Base-by-base conservation (phyloP, 64 coral and sea anemone species). In the Dendronephthya gigantea region DNA sequence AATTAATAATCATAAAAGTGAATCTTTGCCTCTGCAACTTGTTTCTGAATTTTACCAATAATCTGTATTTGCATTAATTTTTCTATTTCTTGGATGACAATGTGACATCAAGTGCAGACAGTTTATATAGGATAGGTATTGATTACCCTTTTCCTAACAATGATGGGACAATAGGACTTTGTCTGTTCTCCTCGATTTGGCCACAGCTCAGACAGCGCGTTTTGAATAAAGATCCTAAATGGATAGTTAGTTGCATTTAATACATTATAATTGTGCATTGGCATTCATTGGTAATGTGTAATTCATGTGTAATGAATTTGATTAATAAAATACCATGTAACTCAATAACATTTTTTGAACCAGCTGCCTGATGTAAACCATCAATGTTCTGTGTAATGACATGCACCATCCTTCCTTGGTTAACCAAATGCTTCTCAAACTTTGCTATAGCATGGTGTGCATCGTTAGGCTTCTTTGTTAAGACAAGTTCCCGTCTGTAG, bases 351-450 rank as follows among this genome's bases (percentile, higher is more conserved):
- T 90, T 90, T 75, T 93, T 32, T 8, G 92, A 35, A 14, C 95
- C 95, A 10, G 92, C 95, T 38, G 76, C 65, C 87, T 93, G 91
- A 74, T 98, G 95, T 38, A 98, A 86, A n/a, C 88, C 95, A 52
- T 98, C 95, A 49, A 98, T 98, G 88, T 98, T 98, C 48, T 98
- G 95, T 47, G 95, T 98, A 7, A 98, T 90, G 12, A 98, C 90
- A 41, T 37, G 76, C 0, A 90, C 85, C 55, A 50, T 82, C 47
- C 81, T 98, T 19, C 95, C 95, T 35, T 84, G 22, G 0, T 84
- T 34, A 36, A 22, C 41, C n/a, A 91, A 40, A 82, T 88, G 90
- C 49, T 84, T 90, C 38, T 98, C 92, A 56, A 98, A 98, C 68
- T 93, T 87, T 15, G 92, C 92, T 50, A 98, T 93, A 22, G 95